These are phyloP conservation scores for Drosophila mayaguana DNA, from an alignment of 2,888 invertebrate species.

Conservation along the genomic window DNA sequence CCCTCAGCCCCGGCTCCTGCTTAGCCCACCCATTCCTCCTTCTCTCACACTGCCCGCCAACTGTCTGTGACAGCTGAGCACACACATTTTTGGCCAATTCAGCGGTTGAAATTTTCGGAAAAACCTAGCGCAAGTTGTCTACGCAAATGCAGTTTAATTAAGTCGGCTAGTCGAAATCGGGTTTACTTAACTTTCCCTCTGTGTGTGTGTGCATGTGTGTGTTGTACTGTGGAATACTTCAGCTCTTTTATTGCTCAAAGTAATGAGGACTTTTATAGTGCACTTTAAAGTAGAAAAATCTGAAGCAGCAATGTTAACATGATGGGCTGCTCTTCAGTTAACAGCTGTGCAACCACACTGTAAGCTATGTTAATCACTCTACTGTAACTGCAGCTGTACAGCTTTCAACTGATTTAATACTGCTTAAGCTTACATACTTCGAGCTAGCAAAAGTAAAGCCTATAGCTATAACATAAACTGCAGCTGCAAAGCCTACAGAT, in stretches of 20 bases:
- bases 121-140: slow-evolving; percentile 21
- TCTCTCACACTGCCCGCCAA: neutral
- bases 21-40: accelerated
- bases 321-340: slow-evolving; percentile 17
- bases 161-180: slow-evolving; percentile 53
- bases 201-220: slow-evolving; percentile 18
- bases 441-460: too few species aligned
- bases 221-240: slow-evolving; percentile 8
- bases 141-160: slow-evolving; percentile 75
- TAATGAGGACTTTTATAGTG: neutral
- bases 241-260: neutral
- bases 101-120: slow-evolving; percentile 21
- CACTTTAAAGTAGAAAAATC: too few species aligned
- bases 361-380: neutral
- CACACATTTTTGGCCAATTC: slow-evolving; percentile 48
- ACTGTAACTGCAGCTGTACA: neutral
- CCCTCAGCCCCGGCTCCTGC: neutral
- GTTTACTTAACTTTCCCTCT: slow-evolving; percentile 29
- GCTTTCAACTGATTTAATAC: too few species aligned
- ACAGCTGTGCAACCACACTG: neutral
- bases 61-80: slow-evolving; percentile 59
- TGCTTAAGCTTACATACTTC: too few species aligned
- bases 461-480: neutral
- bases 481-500: neutral
- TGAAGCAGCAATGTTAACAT: neutral